phyloP scores from a whole-genome alignment of 92 coral and sea anemone genomes.

The Epizoanthus ramosus region DNA sequence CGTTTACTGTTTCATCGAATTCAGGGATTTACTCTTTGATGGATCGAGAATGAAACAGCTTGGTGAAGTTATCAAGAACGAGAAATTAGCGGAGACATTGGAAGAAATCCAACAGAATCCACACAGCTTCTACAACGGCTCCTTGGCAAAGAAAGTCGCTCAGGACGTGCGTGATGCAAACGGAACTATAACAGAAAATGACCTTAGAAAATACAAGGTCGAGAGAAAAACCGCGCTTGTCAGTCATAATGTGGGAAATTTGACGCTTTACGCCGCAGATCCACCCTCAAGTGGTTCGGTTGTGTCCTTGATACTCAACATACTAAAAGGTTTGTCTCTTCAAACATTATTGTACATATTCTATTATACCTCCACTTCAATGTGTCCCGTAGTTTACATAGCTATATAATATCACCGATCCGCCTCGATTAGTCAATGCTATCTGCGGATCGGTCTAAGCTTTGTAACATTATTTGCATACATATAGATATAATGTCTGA shows the following conservation, averaged over 20 bases:
- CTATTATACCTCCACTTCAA: no score
- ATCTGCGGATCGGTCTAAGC: no score
- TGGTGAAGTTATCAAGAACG: slow-evolving; percentile 75
- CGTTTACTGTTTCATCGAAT: not conserved
- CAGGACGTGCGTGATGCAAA: slow-evolving; percentile 65
- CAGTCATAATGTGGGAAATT: slow-evolving; percentile 36
- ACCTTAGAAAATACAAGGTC: slow-evolving; percentile 64
- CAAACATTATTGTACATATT: no score
- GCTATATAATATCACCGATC: no score
- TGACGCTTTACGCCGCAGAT: slow-evolving; percentile 64
- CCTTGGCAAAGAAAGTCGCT: slow-evolving; percentile 66
- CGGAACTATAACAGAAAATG: slow-evolving; percentile 71
- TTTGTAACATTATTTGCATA: not conserved
- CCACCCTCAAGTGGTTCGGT: slow-evolving; percentile 90
- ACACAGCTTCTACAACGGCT: slow-evolving; percentile 76
- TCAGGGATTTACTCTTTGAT: slow-evolving; percentile 65
- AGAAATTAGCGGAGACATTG: slow-evolving; percentile 71
- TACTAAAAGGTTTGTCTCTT: slow-evolving; percentile 85
- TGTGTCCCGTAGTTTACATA: no score
- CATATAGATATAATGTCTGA: no score
- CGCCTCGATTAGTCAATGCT: no score
- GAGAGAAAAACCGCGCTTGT: slow-evolving; percentile 45
- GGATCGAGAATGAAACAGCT: slow-evolving; percentile 51
- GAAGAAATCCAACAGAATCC: slow-evolving; percentile 64
- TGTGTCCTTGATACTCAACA: slow-evolving; percentile 73